These are phyloP conservation scores for Hypanus sabinus DNA, from an alignment of 2,113 vertebrate species.

Conservation along the genomic window DNA sequence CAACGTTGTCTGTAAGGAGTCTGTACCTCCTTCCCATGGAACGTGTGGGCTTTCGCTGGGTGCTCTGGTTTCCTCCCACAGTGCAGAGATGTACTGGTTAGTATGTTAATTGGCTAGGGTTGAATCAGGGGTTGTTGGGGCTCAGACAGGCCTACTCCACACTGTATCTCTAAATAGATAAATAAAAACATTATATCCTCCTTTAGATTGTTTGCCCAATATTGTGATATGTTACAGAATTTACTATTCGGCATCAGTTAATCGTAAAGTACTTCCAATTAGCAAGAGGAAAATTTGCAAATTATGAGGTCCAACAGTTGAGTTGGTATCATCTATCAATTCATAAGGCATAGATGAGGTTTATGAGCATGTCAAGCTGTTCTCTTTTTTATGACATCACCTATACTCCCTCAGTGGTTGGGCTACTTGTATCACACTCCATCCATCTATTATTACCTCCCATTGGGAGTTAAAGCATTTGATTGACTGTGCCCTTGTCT, in stretches of 20 bases:
- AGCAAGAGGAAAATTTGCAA: not conserved
- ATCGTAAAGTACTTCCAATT: not conserved
- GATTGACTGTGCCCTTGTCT: constrained; percentile 36
- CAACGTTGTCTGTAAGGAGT: too few species aligned
- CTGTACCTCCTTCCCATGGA: too few species aligned
- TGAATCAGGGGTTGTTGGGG: too few species aligned
- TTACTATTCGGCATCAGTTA: not conserved
- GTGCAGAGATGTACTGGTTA: too few species aligned
- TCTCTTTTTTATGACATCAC: constrained; percentile 35
- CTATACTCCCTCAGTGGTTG: constrained; percentile 24
- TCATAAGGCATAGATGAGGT: constrained; percentile 21
- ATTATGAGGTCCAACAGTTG: not conserved
- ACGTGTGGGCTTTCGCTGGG: too few species aligned
- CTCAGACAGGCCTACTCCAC: too few species aligned
- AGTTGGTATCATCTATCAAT: constrained; percentile 6
- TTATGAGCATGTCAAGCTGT: constrained; percentile 16
- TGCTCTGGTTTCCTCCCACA: too few species aligned
- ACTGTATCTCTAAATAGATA: too few species aligned
- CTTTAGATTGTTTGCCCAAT: not conserved
- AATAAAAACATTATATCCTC: not conserved
- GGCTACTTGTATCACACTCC: constrained; percentile 35
- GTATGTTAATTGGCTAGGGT: too few species aligned
- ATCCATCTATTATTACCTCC: constrained; percentile 36
- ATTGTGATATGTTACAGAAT: not conserved
- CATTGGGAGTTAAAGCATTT: constrained; percentile 34